Conservation (phyloP, 2,888 invertebrate genomes). For the Apeira syringaria region DNA sequence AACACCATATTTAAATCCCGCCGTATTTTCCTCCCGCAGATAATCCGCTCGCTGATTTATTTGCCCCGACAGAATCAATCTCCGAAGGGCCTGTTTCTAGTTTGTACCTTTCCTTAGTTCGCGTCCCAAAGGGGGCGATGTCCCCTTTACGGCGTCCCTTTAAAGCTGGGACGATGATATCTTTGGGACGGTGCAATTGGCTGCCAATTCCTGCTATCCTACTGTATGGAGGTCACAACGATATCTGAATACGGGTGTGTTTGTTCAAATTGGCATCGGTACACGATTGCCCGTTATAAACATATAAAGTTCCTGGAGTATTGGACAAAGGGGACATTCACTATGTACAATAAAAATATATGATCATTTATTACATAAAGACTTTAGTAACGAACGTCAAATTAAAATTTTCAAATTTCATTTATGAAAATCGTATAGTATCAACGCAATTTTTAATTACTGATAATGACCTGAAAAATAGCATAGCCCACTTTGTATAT, state of each 20-base stretch:
- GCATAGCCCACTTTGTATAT: too few species aligned
- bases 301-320: too few species aligned
- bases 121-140: slow-evolving; percentile 37
- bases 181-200: slow-evolving; percentile 29
- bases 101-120: slow-evolving; percentile 4
- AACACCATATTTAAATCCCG: too few species aligned
- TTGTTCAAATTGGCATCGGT: slow-evolving; percentile 16
- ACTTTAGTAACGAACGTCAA: too few species aligned
- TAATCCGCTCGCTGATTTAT: slow-evolving; percentile 3
- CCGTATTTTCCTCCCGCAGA: not conserved
- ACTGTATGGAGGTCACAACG: slow-evolving; percentile 34
- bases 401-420: too few species aligned
- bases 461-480: too few species aligned
- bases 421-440: too few species aligned
- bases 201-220: slow-evolving; percentile 27
- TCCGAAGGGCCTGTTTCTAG: slow-evolving; percentile 9
- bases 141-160: slow-evolving; percentile 45
- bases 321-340: too few species aligned
- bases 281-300: not conserved
- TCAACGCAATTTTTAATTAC: too few species aligned
- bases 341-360: too few species aligned
- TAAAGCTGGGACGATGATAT: slow-evolving; percentile 47
- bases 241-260: slow-evolving; percentile 29
- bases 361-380: too few species aligned
- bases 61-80: slow-evolving; percentile 14